Base-by-base conservation (phyloP, 2,113 vertebrate genomes). In the Emydocephalus ijimae region DNA sequence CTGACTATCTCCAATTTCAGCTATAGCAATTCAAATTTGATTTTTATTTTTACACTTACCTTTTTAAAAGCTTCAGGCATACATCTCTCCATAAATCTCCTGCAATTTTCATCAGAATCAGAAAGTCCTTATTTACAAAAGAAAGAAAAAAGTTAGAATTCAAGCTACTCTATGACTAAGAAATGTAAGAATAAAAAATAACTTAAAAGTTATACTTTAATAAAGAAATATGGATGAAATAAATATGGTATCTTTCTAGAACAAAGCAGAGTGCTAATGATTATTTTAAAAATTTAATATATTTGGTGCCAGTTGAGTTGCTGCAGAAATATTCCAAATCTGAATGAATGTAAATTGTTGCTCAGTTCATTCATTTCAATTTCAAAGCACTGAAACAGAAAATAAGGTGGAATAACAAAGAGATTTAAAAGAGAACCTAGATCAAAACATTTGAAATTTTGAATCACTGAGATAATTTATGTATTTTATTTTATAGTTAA, bases 11-110 rank as follows among this genome's bases (percentile, higher is more conserved):
- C 15, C 18, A 93, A 29, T 0, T 1, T 24, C 90, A 90, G 90
- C 52, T 18, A 81, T 7, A 39, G 61, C 61, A 48, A 88, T 0
- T 74, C 24, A 92, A 11, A 85, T 26, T 10, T 20, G 34, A 5
- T 24, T 26, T 87, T 55, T 6, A 15, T 50, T 93, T 14, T 89
- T 12, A 24, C 57, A 85, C 97, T 97, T 94, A 99, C 99, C 98
- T 99, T 99, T 97, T 99, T 99, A 97, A 99, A 99, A 95, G 99
- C 99, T 97, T 99, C 99, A 45, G 99, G 99, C 99, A 99, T 99
- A 96, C 99, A 99, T 86, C 99, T 98, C 93, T 99, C 99, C 96
- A 99, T 98, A 96, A 99, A 99, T 26, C 99, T 98, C 97, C 98
- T 99, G 96, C 99, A 99, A 96, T 99, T 99, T 97, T 99, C 99